Conservation (phyloP, 2,888 invertebrate species). For the Bellardia bayeri region DNA sequence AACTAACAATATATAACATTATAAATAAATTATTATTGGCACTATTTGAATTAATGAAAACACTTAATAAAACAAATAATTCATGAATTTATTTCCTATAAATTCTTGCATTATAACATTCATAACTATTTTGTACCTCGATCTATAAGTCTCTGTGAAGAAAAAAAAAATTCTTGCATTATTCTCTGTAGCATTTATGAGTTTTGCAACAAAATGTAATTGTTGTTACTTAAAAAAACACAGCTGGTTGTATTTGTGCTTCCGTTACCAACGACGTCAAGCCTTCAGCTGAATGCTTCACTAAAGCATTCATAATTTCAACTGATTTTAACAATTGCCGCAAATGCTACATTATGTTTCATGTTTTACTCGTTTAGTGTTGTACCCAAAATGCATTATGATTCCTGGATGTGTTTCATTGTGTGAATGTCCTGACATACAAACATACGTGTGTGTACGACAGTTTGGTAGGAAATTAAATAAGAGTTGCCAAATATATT, state of each 20-base stretch:
- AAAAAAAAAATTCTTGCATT: constrained; percentile 1
- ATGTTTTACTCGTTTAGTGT: constrained; percentile 68
- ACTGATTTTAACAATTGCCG: constrained; percentile 70
- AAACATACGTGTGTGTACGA: not conserved
- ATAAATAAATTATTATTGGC: too few species aligned
- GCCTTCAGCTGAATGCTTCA: constrained; percentile 66
- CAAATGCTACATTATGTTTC: constrained; percentile 70
- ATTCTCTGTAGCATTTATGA: constrained; percentile 44
- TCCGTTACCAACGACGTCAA: constrained; percentile 60
- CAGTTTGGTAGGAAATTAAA: not conserved
- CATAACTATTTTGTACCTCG: not conserved
- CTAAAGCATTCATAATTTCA: constrained; percentile 68
- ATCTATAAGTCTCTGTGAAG: not conserved
- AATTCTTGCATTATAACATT: constrained; percentile 6
- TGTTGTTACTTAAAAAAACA: constrained; percentile 52
- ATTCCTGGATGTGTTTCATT: constrained; percentile 17
- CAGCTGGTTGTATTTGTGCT: constrained; percentile 56
- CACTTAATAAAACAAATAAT: not conserved
- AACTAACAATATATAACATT: too few species aligned
- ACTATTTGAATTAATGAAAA: not conserved
- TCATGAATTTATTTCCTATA: not conserved
- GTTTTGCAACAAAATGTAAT: constrained; percentile 59
- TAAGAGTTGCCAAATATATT: constrained; percentile 25
- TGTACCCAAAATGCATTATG: constrained; percentile 60
- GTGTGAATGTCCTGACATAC: not conserved